Conservation (phyloP, 2,888 invertebrate genomes). For the Orchesella flavescens region DNA sequence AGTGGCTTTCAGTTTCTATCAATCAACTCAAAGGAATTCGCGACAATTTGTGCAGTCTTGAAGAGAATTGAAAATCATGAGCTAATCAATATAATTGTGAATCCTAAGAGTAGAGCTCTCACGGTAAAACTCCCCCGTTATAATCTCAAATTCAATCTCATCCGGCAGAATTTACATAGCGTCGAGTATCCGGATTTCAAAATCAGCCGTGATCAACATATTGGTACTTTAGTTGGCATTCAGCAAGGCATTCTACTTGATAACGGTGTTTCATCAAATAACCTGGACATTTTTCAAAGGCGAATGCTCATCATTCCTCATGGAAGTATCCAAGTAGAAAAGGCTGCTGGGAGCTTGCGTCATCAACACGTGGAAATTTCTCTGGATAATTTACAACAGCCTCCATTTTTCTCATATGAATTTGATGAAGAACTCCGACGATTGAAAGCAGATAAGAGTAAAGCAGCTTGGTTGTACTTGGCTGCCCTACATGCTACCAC, state of each 20-base stretch:
- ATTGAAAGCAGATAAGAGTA: constrained; percentile 23
- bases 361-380: constrained; percentile 11
- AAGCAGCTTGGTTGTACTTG: constrained; percentile 47
- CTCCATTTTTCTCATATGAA: constrained; percentile 43
- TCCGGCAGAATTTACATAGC: background rate
- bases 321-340: constrained; percentile 5
- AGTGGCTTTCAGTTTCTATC: background rate
- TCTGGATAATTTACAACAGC: background rate
- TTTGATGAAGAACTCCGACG: constrained; percentile 17
- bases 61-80: constrained; percentile 16
- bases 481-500: constrained; percentile 58
- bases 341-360: background rate
- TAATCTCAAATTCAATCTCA: constrained; percentile 5
- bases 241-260: constrained; percentile 21
- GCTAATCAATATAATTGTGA: constrained; percentile 15
- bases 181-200: constrained; percentile 28
- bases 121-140: constrained; percentile 30
- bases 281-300: constrained; percentile 25
- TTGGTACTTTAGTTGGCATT: constrained; percentile 31
- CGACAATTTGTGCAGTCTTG: background rate
- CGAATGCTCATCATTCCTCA: constrained; percentile 34
- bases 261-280: background rate
- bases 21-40: constrained; percentile 17
- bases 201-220: constrained; percentile 1
- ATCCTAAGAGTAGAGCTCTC: background rate